phyloP scores from a whole-genome alignment of 2,113 vertebrate genomes.

The Hippocampus barbouri region DNA sequence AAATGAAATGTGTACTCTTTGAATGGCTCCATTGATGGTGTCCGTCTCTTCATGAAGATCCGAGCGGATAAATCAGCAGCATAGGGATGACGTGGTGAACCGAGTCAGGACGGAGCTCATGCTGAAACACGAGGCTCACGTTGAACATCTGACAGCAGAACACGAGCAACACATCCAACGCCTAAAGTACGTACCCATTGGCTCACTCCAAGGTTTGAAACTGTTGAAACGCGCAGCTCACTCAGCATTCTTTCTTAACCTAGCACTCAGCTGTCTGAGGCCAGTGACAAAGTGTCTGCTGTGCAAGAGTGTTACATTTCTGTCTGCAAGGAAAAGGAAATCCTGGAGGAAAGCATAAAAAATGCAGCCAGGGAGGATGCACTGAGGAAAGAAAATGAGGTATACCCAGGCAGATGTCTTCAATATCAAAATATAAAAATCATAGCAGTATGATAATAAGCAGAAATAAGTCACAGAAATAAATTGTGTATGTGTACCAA shows the following conservation, averaged over 20 bases:
- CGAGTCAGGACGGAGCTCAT: constrained; percentile 76
- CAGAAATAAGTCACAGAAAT: too few species aligned
- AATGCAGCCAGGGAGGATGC: constrained; percentile 67
- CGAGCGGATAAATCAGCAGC: constrained; percentile 85
- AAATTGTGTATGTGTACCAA: too few species aligned
- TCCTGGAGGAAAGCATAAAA: constrained; percentile 71
- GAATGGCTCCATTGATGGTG: not conserved
- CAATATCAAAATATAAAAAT: not conserved
- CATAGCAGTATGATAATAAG: too few species aligned
- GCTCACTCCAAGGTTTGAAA: not conserved
- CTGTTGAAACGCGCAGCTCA: not conserved
- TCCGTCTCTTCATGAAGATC: constrained; percentile 66
- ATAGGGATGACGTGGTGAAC: constrained; percentile 85
- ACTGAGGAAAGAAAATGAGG: constrained; percentile 73
- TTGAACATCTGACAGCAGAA: constrained; percentile 70
- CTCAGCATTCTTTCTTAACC: constrained; percentile 6
- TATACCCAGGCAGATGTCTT: constrained; percentile 35
- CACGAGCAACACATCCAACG: constrained; percentile 74
- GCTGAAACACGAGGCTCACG: constrained; percentile 70
- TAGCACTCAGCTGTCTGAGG: constrained; percentile 78
- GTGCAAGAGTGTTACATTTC: constrained; percentile 92
- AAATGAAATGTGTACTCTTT: not conserved
- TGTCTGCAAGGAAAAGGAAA: constrained; percentile 86
- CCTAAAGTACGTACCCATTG: constrained; percentile 74
- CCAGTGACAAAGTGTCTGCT: constrained; percentile 76